Percentiles rank a stretch among this genome's conserved stretches.
Conservation (phyloP, 2,888 invertebrate genomes). For the Ariolimax columbianus region DNA sequence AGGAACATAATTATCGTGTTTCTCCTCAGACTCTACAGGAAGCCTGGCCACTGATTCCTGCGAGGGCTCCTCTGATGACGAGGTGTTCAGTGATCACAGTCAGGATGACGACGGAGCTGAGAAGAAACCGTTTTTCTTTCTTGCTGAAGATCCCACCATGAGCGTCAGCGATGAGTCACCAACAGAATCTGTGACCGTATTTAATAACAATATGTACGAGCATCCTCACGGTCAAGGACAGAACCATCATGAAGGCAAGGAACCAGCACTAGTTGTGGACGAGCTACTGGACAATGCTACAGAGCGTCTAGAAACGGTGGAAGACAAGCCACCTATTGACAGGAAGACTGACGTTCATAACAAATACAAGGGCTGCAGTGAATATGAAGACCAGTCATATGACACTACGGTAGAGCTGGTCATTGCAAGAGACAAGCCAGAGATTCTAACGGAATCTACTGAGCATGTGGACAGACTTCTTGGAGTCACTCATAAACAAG, state of each 20-base stretch:
- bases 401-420: neutral
- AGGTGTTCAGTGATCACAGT: constrained; percentile 12
- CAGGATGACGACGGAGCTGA: neutral
- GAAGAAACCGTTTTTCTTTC: constrained; percentile 20
- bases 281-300: neutral
- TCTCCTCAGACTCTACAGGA: constrained; percentile 23
- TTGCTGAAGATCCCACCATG: neutral
- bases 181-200: neutral
- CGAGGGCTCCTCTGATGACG: constrained; percentile 13
- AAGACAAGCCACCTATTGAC: neutral
- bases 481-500: no score
- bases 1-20: neutral
- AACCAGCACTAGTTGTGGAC: neutral
- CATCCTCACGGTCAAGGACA: neutral
- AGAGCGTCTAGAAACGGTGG: neutral
- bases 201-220: neutral
- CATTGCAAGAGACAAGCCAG: neutral
- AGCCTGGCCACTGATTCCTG: constrained; percentile 3
- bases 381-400: neutral
- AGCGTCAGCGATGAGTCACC: neutral
- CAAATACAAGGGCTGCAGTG: neutral
- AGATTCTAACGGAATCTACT: neutral
- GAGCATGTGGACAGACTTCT: no score
- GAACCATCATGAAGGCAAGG: constrained; percentile 5
- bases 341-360: neutral